Percentiles rank a stretch among this genome's conserved stretches.
Evolutionary conservation across 2,888 invertebrate species (phyloP).

Genomic region (Merodon equestris): DNA sequence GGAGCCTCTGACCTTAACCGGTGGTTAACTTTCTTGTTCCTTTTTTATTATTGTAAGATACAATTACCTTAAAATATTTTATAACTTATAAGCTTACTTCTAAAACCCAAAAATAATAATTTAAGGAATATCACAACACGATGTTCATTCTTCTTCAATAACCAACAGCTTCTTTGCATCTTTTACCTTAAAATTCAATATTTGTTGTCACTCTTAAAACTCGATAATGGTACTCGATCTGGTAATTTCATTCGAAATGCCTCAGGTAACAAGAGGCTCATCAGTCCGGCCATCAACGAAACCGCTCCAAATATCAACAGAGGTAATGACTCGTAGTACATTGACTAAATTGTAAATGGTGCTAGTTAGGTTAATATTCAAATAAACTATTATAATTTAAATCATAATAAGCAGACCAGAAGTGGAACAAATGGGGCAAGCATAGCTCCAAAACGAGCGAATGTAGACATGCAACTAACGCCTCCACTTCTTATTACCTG

Average conservation of each 20-base stretch:
- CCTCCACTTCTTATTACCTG: conserved; percentile 81
- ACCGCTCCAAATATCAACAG: conserved; percentile 81
- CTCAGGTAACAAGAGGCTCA: conserved; percentile 82
- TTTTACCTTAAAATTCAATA: conserved; percentile 62
- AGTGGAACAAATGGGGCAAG: conserved; percentile 83
- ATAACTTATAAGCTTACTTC: too few species aligned
- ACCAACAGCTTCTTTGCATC: conserved; percentile 68
- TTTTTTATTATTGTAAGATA: too few species aligned
- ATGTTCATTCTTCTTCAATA: not conserved
- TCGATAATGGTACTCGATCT: conserved; percentile 81
- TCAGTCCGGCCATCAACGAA: conserved; percentile 80
- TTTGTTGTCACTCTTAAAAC: too few species aligned
- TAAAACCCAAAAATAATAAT: not conserved
- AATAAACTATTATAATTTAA: not conserved
- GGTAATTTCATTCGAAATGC: conserved; percentile 82
- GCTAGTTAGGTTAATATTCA: too few species aligned
- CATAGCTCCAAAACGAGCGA: conserved; percentile 82
- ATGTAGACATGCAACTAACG: conserved; percentile 82
- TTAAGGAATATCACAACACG: not conserved
- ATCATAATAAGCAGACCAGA: conserved; percentile 77
- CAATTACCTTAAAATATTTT: too few species aligned
- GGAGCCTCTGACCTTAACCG: too few species aligned
- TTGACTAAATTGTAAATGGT: conserved; percentile 76
- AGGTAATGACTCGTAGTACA: conserved; percentile 80
- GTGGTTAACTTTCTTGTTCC: too few species aligned